A percentile compares a stretch with the other conserved stretches of the same genome.
These are phyloP conservation scores for Troides oblongomaculatus DNA, from an alignment of 2,888 invertebrate genomes.

Conservation along the genomic window DNA sequence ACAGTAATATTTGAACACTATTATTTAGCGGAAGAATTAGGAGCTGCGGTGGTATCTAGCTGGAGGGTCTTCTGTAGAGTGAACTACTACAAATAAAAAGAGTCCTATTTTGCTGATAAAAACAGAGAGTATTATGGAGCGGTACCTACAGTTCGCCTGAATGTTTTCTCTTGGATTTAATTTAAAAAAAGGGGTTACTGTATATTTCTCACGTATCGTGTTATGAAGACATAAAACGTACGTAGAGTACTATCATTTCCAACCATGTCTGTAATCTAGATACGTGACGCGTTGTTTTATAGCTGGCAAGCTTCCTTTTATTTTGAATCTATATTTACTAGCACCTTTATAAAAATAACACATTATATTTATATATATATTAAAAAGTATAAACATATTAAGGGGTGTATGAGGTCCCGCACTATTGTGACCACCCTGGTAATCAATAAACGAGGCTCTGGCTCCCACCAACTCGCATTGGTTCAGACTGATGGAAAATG, in stretches of 20 bases:
- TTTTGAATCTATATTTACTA: slow-evolving; percentile 1
- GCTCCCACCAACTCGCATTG: too few relatives aligned
- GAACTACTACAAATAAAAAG: neutral
- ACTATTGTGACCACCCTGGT: too few relatives aligned
- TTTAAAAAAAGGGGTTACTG: slow-evolving; percentile 13
- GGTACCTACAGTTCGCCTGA: neutral
- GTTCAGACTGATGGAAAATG: too few relatives aligned
- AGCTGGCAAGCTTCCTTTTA: slow-evolving; percentile 14
- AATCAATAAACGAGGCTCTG: too few relatives aligned
- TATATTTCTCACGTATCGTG: slow-evolving; percentile 14
- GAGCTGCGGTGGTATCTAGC: too few relatives aligned
- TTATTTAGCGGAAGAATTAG: too few relatives aligned
- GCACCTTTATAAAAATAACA: neutral
- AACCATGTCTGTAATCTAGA: slow-evolving; percentile 23
- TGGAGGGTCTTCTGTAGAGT: too few relatives aligned
- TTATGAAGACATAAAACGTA: slow-evolving; percentile 24
- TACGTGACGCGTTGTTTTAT: slow-evolving; percentile 20
- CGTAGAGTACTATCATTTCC: slow-evolving; percentile 18
- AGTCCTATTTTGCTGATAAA: neutral
- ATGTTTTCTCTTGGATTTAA: slow-evolving; percentile 10
- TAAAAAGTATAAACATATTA: too few relatives aligned
- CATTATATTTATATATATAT: too few relatives aligned
- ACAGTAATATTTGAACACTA: too few relatives aligned
- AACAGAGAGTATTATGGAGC: neutral
- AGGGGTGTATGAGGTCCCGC: too few relatives aligned